Evolutionary conservation across 2,888 invertebrate species (phyloP).

Genomic region (Ennomos erosarius): DNA sequence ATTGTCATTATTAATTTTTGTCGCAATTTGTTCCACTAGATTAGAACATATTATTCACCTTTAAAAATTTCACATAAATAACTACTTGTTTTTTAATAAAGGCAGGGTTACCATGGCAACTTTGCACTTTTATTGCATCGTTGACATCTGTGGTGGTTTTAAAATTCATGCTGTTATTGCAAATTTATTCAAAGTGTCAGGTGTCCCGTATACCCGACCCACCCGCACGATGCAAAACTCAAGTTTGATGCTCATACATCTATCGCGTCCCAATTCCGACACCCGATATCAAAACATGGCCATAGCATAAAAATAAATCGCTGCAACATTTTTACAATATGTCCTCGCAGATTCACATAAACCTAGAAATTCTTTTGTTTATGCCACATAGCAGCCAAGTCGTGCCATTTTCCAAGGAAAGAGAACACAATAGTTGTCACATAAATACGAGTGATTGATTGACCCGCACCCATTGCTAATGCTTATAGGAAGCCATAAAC

Average conservation of each 20-base stretch:
- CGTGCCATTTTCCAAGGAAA: conserved; percentile 58
- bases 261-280: conserved; percentile 47
- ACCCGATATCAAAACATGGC: conserved; percentile 39
- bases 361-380: conserved; percentile 54
- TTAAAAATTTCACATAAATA: too few species aligned
- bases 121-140: conserved; percentile 58
- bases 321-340: conserved; percentile 48
- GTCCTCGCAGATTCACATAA: conserved; percentile 19
- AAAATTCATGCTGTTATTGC: conserved; percentile 72
- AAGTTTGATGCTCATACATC: conserved; percentile 55
- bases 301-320: conserved; percentile 51
- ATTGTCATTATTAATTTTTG: conserved; percentile 9
- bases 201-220: conserved; percentile 62
- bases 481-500: conserved; percentile 79
- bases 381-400: conserved; percentile 50
- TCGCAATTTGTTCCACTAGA: conserved; percentile 9
- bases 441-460: conserved; percentile 82
- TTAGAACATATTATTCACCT: not conserved
- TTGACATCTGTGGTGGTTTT: conserved; percentile 67
- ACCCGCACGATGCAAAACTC: conserved; percentile 60
- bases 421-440: conserved; percentile 75
- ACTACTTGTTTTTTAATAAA: not conserved
- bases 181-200: conserved; percentile 79
- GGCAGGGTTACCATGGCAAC: not conserved
- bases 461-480: conserved; percentile 79